Evolutionary conservation across 2,888 invertebrate genomes (phyloP).

Genomic region (Thysanoteuthis rhombus): DNA sequence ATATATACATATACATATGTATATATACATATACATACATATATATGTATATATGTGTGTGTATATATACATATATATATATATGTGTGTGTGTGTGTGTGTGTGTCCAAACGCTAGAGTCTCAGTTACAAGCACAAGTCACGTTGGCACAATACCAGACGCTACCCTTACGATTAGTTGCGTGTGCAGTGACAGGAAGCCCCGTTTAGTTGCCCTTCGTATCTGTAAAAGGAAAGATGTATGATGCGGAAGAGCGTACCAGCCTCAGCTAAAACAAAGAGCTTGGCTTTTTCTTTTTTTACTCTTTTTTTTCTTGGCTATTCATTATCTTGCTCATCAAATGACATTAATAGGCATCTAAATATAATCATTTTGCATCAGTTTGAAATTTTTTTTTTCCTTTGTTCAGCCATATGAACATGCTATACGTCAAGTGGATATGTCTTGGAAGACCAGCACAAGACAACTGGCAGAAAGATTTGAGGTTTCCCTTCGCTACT

Average conservation of each 20-base stretch:
- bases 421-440: neutral
- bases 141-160: neutral
- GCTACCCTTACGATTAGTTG: neutral
- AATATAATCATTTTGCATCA: neutral
- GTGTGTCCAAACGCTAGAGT: neutral
- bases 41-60: neutral
- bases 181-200: neutral
- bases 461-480: neutral
- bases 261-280: neutral
- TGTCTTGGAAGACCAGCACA: neutral
- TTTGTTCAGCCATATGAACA: neutral
- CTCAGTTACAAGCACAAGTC: neutral
- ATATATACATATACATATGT: too few relatives aligned
- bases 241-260: neutral
- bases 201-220: neutral
- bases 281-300: neutral
- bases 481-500: neutral
- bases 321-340: neutral
- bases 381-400: neutral
- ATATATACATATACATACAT: too few relatives aligned
- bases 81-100: neutral
- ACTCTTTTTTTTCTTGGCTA: neutral
- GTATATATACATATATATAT: neutral
- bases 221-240: neutral
- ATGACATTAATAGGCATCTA: neutral